Evolutionary conservation across 2,888 invertebrate genomes (phyloP).

Genomic region (Disparrhopalites patrizii): DNA sequence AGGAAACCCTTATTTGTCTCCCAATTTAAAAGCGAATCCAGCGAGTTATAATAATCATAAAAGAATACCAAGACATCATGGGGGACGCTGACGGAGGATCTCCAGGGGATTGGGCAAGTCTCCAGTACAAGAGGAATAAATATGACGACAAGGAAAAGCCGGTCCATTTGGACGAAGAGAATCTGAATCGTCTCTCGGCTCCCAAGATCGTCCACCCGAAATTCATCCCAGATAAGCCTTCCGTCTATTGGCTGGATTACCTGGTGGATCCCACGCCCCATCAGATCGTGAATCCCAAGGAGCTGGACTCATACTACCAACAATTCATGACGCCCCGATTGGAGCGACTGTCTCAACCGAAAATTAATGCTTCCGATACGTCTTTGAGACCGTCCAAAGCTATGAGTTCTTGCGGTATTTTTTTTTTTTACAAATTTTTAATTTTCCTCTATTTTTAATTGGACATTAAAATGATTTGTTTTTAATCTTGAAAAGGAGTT

Average conservation of each 20-base stretch:
- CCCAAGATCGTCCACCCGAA: constrained; percentile 15
- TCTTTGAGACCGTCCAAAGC: not conserved
- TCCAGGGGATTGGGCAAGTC: no score
- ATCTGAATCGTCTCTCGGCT: not conserved
- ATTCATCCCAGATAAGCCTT: constrained; percentile 33
- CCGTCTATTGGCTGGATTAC: constrained; percentile 41
- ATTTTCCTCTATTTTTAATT: no score
- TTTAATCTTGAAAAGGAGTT: constrained; percentile 26
- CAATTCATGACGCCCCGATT: constrained; percentile 26
- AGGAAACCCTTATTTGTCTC: no score
- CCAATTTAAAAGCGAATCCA: no score
- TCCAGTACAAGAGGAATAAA: not conserved
- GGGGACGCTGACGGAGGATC: no score
- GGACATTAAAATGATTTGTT: not conserved
- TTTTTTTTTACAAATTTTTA: not conserved
- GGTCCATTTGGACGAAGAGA: not conserved
- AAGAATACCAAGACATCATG: no score
- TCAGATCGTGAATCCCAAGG: constrained; percentile 29
- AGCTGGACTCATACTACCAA: constrained; percentile 33
- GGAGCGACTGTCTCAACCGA: constrained; percentile 28
- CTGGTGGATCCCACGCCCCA: constrained; percentile 33
- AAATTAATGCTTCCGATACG: not conserved
- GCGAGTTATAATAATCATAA: no score
- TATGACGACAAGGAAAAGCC: not conserved
- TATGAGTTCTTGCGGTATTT: not conserved